A percentile compares a stretch with the other conserved stretches of the same genome.
phyloP scores from a whole-genome alignment of 1,140 invertebrate species.

The Pararge aegeria region DNA sequence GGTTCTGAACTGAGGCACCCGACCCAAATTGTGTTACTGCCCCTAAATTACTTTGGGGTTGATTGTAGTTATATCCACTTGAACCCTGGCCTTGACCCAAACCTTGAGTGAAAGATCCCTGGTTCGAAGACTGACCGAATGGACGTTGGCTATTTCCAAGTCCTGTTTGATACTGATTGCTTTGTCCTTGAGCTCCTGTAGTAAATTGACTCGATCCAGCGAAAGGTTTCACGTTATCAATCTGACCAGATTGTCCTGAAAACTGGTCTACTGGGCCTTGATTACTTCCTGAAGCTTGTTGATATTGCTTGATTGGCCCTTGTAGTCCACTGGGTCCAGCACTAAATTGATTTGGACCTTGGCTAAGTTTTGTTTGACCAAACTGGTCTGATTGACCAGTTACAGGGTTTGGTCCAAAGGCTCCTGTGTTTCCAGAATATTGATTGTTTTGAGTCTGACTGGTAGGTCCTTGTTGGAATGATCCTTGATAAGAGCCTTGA shows the following conservation, averaged over 20 bases:
- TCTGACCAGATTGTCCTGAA: background rate
- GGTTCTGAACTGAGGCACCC: slow-evolving; percentile 4
- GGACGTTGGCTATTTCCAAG: slow-evolving; percentile 8
- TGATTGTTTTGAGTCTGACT: slow-evolving; percentile 14
- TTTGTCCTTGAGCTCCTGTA: slow-evolving; percentile 10
- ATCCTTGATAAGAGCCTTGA: slow-evolving; percentile 19
- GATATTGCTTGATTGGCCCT: slow-evolving; percentile 1
- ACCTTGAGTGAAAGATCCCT: background rate
- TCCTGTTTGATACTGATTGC: background rate
- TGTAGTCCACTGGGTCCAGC: slow-evolving; percentile 10
- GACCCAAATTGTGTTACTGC: slow-evolving; percentile 10
- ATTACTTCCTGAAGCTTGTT: slow-evolving; percentile 1
- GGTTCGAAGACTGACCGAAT: background rate
- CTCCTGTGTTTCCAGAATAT: slow-evolving; percentile 1
- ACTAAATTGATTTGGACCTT: slow-evolving; percentile 1
- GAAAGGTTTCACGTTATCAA: slow-evolving; percentile 11
- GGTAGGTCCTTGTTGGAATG: background rate
- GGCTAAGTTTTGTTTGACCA: slow-evolving; percentile 15
- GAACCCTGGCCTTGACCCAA: slow-evolving; percentile 8
- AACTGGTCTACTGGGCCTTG: background rate
- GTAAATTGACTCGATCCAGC: slow-evolving; percentile 1
- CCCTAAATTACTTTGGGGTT: slow-evolving; percentile 30
- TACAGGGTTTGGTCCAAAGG: background rate
- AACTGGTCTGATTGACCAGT: background rate
- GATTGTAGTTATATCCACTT: slow-evolving; percentile 44